A percentile compares a stretch with the other conserved stretches of the same genome.
Evolutionary conservation across 2,113 vertebrate genomes (phyloP).

Genomic region (Phycodurus eques): DNA sequence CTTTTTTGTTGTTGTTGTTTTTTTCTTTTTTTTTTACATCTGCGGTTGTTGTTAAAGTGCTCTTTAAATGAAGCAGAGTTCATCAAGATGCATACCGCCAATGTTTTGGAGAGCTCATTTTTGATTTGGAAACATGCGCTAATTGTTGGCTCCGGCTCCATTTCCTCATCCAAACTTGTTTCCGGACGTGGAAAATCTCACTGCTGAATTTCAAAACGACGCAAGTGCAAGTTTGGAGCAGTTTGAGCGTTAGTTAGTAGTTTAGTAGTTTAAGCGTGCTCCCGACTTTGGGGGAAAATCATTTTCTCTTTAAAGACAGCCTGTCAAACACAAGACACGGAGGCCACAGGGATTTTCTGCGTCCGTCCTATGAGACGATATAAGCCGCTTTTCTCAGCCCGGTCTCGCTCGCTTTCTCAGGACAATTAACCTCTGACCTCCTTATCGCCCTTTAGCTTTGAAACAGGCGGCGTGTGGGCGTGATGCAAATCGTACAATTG

Average conservation of each 20-base stretch:
- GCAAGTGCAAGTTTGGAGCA: neutral
- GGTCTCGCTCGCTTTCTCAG: constrained; percentile 1
- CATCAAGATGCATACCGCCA: neutral
- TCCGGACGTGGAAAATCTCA: neutral
- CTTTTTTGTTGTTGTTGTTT: no score
- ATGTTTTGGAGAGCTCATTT: neutral
- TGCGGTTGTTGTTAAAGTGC: neutral
- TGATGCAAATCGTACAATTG: neutral
- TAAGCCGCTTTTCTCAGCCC: constrained; percentile 6
- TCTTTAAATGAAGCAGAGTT: neutral
- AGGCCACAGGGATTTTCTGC: neutral
- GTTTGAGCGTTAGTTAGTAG: no score
- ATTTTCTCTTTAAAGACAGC: no score
- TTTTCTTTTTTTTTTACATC: neutral
- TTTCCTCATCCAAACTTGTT: neutral
- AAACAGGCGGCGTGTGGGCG: neutral
- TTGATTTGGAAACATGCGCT: neutral
- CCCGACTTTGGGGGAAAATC: neutral
- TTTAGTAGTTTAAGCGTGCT: neutral
- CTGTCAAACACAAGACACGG: neutral
- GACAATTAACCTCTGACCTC: neutral
- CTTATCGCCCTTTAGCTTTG: neutral
- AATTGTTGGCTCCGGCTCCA: neutral
- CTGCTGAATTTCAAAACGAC: neutral
- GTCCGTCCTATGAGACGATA: neutral